These are phyloP conservation scores for Heliothis virescens DNA, from an alignment of 1,140 invertebrate species.

Conservation along the genomic window DNA sequence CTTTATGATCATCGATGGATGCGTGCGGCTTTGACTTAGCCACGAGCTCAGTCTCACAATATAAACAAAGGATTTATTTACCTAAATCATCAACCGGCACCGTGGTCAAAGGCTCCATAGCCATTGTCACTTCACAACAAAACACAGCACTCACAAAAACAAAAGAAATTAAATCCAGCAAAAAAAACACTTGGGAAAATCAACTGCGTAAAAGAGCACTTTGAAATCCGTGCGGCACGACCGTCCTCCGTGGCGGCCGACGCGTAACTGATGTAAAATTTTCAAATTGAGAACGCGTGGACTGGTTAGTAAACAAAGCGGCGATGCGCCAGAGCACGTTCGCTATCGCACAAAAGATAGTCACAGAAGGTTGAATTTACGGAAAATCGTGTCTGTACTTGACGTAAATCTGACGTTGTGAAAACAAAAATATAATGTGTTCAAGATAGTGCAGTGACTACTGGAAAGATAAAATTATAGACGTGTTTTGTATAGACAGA, in stretches of 20 bases:
- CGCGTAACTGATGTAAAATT: constrained; percentile 59
- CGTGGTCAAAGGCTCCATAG: constrained; percentile 61
- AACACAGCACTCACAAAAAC: constrained; percentile 48
- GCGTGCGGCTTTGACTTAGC: no score
- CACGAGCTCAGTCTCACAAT: background rate
- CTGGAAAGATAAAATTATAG: no score
- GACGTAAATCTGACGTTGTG: background rate
- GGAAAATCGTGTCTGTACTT: background rate
- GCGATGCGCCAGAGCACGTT: constrained; percentile 49
- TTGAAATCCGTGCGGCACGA: background rate
- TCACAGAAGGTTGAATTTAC: constrained; percentile 6
- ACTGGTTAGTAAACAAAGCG: constrained; percentile 65
- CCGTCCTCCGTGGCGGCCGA: constrained; percentile 53
- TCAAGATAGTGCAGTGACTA: background rate
- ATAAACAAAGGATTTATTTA: constrained; percentile 49
- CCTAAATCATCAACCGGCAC: constrained; percentile 71
- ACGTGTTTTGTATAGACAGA: no score
- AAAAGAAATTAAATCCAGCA: constrained; percentile 15
- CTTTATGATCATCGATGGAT: no score
- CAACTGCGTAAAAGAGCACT: constrained; percentile 26
- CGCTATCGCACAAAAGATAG: constrained; percentile 16
- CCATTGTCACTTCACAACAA: constrained; percentile 55
- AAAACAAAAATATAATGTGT: background rate
- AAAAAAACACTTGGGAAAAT: background rate
- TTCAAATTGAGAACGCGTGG: constrained; percentile 63